Evolutionary conservation across 2,888 invertebrate species (phyloP).

Genomic region (Andrena camellia): DNA sequence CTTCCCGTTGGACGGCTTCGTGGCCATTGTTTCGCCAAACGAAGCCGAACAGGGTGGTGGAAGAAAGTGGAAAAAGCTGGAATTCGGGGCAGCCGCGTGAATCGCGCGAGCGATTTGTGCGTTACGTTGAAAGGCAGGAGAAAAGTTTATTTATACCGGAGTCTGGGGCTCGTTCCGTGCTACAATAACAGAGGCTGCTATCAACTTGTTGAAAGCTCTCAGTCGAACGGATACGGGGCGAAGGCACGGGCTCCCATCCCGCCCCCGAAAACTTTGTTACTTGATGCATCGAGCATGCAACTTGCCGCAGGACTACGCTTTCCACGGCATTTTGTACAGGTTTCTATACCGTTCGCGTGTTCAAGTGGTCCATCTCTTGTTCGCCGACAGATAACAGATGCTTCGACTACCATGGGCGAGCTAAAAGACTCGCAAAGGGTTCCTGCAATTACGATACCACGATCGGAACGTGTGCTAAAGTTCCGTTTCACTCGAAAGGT

Average conservation of each 20-base stretch:
- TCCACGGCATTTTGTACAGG: slow-evolving; percentile 20
- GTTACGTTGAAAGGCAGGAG: slow-evolving; percentile 27
- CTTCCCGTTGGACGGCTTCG: too few species aligned
- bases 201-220: slow-evolving; percentile 53
- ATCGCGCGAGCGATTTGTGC: slow-evolving; percentile 31
- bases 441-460: neutral
- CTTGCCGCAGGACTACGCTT: slow-evolving; percentile 34
- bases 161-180: neutral
- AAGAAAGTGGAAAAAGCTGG: neutral
- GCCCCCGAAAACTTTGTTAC: slow-evolving; percentile 51
- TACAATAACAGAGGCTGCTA: slow-evolving; percentile 22
- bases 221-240: slow-evolving; percentile 38
- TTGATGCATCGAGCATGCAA: slow-evolving; percentile 48
- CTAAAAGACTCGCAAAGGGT: slow-evolving; percentile 1
- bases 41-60: neutral
- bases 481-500: too few species aligned
- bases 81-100: slow-evolving; percentile 2
- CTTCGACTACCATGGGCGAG: neutral
- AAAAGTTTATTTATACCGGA: slow-evolving; percentile 28
- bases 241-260: slow-evolving; percentile 36
- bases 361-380: neutral
- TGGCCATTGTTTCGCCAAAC: neutral
- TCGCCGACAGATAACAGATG: neutral
- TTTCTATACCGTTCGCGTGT: slow-evolving; percentile 23
- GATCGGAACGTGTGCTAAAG: neutral